Conservation (phyloP, 1,140 invertebrate species). For the Wasmannia auropunctata region DNA sequence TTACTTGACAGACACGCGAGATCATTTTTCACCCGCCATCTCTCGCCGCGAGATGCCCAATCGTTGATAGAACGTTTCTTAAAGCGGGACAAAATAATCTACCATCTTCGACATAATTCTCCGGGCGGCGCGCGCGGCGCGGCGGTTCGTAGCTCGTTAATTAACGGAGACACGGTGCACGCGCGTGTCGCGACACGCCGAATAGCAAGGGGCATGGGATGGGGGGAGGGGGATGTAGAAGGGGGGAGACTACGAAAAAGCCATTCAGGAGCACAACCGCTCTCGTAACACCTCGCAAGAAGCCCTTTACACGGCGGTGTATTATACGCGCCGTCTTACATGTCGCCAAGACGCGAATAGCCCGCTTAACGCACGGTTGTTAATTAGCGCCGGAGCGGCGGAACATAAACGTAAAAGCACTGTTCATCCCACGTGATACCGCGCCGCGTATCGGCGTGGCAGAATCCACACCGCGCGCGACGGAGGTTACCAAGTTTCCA, state of each 20-base stretch:
- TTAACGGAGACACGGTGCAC: conserved; percentile 8
- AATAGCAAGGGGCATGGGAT: background rate
- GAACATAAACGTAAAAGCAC: conserved; percentile 28
- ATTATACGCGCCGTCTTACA: conserved; percentile 41
- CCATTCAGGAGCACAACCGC: conserved; percentile 33
- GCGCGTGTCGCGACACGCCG: conserved; percentile 5
- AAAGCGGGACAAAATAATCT: background rate
- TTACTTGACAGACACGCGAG: background rate
- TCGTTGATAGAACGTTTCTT: background rate
- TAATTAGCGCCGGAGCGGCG: conserved; percentile 27
- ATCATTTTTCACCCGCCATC: background rate
- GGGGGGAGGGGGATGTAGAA: too few species aligned
- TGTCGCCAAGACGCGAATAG: conserved; percentile 25
- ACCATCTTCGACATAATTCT: background rate
- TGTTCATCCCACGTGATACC: conserved; percentile 1
- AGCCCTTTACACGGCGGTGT: conserved; percentile 45
- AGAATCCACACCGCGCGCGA: background rate
- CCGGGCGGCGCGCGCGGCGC: too few species aligned
- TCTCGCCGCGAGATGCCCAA: background rate
- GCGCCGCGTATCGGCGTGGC: conserved; percentile 16
- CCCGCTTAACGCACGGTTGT: conserved; percentile 48
- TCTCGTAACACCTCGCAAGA: conserved; percentile 46
- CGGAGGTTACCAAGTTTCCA: background rate
- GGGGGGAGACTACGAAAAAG: conserved; percentile 56
- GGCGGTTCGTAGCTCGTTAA: conserved; percentile 28